Percentiles rank a stretch among this genome's conserved stretches.
Evolutionary conservation across 2,797 vertebrate species (phyloP).

Genomic region (Rhinoraja longicauda): DNA sequence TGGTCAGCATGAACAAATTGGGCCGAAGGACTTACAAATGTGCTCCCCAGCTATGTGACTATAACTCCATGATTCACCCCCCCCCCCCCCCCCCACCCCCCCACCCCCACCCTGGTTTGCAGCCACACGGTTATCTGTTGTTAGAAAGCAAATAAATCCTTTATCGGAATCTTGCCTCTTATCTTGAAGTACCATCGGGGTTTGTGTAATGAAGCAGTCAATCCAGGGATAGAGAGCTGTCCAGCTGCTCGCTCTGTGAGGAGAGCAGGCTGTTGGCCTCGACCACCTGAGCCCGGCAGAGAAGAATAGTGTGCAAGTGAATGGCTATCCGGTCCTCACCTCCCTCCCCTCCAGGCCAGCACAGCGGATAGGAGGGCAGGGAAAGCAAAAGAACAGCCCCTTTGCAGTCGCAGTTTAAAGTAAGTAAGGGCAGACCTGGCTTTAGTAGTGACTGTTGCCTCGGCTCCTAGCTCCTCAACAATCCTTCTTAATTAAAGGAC

Average conservation of each 20-base stretch:
- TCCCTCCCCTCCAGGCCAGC: not conserved
- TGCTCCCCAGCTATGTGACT: too few species aligned
- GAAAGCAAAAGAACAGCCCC: not conserved
- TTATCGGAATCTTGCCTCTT: not conserved
- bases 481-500: not conserved
- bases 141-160: constrained; percentile 8
- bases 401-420: not conserved
- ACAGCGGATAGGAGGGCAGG: too few species aligned
- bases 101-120: not conserved
- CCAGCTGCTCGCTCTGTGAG: not conserved
- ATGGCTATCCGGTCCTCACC: constrained; percentile 45
- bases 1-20: too few species aligned
- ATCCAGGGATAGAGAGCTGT: not conserved
- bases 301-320: constrained; percentile 47
- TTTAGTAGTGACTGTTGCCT: not conserved
- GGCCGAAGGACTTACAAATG: too few species aligned
- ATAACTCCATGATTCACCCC: too few species aligned
- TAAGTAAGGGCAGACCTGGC: not conserved
- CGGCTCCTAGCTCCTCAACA: not conserved
- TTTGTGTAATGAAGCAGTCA: constrained; percentile 22
- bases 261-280: constrained; percentile 45
- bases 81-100: not conserved
- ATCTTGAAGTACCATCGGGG: not conserved
- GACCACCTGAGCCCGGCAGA: constrained; percentile 42
- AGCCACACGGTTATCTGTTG: not conserved